Percentiles rank a stretch among this genome's conserved stretches.
phyloP scores from a whole-genome alignment of 2,888 invertebrate genomes.

The Pherbina coryleti region DNA sequence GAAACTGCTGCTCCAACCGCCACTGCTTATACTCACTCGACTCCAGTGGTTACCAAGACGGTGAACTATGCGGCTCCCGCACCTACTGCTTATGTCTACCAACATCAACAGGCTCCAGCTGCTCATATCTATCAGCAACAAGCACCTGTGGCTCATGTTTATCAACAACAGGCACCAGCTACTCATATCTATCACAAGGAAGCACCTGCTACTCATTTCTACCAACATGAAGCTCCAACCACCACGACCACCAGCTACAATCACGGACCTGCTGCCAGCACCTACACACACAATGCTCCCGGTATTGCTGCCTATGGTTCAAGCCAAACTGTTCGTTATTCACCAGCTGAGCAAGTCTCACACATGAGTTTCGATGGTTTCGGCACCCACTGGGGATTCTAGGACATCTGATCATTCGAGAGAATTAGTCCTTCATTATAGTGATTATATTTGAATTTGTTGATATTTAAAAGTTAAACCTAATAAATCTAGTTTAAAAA shows the following conservation, averaged over 20 bases:
- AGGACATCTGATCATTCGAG: conserved; percentile 48
- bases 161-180: neutral
- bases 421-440: neutral
- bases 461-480: neutral
- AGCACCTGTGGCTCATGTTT: neutral
- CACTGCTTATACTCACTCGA: conserved; percentile 49
- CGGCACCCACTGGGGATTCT: conserved; percentile 77
- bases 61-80: conserved; percentile 28
- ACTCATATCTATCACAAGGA: conserved; percentile 43
- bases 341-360: conserved; percentile 75
- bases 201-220: conserved; percentile 31
- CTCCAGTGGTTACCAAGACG: conserved; percentile 36
- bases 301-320: conserved; percentile 62
- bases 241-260: neutral
- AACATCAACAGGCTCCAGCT: neutral
- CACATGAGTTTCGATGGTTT: conserved; percentile 77
- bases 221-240: conserved; percentile 29
- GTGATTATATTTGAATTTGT: no score
- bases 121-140: conserved; percentile 33
- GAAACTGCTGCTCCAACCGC: conserved; percentile 52
- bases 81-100: neutral
- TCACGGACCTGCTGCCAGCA: conserved; percentile 45
- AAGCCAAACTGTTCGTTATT: conserved; percentile 68
- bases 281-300: conserved; percentile 65
- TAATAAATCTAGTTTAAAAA: no score